These are phyloP conservation scores for Trichacis sp. DNA, from an alignment of 2,888 invertebrate species.

Conservation along the genomic window DNA sequence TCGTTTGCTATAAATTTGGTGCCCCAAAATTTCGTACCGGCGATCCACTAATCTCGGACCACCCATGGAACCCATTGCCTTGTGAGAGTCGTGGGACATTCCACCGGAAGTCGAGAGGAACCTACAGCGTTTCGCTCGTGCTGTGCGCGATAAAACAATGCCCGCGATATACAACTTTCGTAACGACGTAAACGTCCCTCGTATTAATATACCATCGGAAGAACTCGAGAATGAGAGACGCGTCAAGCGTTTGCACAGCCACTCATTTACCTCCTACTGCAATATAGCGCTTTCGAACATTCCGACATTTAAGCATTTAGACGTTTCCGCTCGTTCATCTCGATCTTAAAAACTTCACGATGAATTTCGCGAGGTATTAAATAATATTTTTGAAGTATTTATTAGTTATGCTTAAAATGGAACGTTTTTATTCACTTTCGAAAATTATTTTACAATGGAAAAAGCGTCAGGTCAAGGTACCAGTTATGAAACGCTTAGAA, in stretches of 20 bases:
- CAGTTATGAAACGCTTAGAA: too few species aligned
- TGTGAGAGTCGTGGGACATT: conserved; percentile 39
- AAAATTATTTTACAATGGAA: too few species aligned
- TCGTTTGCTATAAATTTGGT: conserved; percentile 43
- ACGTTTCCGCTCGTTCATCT: conserved; percentile 23
- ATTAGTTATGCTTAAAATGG: too few species aligned
- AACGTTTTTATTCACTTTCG: too few species aligned
- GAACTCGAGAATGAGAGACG: conserved; percentile 9
- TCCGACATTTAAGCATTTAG: conserved; percentile 23
- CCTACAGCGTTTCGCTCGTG: conserved; percentile 19
- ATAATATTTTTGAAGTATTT: too few species aligned
- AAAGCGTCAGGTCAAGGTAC: too few species aligned
- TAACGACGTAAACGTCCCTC: conserved; percentile 11
- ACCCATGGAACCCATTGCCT: conserved; percentile 43
- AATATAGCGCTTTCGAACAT: conserved; percentile 20
- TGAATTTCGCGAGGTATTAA: background rate
- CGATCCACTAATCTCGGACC: conserved; percentile 42
- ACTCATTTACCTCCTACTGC: conserved; percentile 26
- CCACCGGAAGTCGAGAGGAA: conserved; percentile 40
- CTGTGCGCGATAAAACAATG: conserved; percentile 8
- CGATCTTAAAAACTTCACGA: conserved; percentile 13
- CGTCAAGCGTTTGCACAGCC: conserved; percentile 12
- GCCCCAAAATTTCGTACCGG: conserved; percentile 37
- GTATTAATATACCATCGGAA: too few species aligned
- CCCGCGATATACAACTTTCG: conserved; percentile 13